Evolutionary conservation across 2,888 invertebrate species (phyloP).

Genomic region (Stratiomys singularior): DNA sequence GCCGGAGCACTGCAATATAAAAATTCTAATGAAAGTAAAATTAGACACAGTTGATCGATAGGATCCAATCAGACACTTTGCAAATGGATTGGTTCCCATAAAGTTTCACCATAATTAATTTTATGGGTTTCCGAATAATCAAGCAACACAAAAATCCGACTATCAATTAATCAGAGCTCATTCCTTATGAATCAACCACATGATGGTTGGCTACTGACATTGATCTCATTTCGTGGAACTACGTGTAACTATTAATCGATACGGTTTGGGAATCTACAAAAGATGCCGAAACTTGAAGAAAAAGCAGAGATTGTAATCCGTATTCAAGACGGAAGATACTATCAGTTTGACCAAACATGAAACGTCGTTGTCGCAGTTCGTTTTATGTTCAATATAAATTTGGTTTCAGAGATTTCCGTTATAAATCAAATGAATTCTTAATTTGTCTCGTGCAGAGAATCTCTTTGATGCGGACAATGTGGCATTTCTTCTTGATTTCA

Average conservation of each 20-base stretch:
- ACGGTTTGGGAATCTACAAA: neutral
- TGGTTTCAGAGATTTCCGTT: constrained; percentile 34
- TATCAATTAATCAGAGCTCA: constrained; percentile 33
- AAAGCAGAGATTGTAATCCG: constrained; percentile 20
- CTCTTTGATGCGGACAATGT: neutral
- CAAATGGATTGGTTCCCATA: no score
- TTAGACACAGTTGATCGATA: no score
- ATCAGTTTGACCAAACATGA: constrained; percentile 23
- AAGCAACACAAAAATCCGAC: constrained; percentile 2
- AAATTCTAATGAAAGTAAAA: no score
- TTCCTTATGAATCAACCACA: neutral
- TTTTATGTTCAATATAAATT: constrained; percentile 41
- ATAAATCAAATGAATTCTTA: constrained; percentile 43
- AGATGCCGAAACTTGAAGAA: constrained; percentile 26
- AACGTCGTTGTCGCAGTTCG: constrained; percentile 9
- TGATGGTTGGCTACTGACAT: constrained; percentile 20
- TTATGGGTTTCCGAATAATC: neutral
- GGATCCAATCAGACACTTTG: no score
- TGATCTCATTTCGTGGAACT: constrained; percentile 39
- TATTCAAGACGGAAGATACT: constrained; percentile 10
- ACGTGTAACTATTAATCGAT: neutral
- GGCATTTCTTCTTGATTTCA: neutral
- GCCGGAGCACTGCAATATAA: no score
- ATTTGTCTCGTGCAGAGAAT: constrained; percentile 34
- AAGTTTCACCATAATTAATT: neutral